Evolutionary conservation across 2,888 invertebrate species (phyloP).

Genomic region (Troglohyphantes excavatus): DNA sequence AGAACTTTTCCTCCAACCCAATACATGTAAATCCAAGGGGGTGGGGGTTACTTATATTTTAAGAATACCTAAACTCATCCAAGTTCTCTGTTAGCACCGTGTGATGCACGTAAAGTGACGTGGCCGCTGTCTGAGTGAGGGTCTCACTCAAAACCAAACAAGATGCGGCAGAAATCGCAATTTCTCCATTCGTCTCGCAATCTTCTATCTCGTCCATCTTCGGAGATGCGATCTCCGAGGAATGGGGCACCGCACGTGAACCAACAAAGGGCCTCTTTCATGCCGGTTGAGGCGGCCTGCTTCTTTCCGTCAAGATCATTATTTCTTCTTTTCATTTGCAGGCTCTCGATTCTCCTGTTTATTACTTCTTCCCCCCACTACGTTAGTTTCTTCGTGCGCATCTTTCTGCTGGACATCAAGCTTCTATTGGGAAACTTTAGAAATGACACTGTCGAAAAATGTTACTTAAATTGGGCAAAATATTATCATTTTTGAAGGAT

Average conservation of each 20-base stretch:
- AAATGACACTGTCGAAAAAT: too few relatives aligned
- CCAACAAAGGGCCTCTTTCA: conserved; percentile 43
- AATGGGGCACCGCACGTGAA: background rate
- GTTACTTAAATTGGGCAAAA: too few relatives aligned
- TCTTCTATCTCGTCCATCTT: conserved; percentile 20
- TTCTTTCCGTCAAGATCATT: background rate
- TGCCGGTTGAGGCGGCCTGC: background rate
- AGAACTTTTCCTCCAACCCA: too few relatives aligned
- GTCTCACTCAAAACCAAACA: background rate
- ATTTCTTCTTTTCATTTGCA: conserved; percentile 2
- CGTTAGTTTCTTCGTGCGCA: too few relatives aligned
- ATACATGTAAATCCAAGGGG: too few relatives aligned
- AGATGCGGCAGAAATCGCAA: background rate
- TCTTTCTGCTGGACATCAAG: too few relatives aligned
- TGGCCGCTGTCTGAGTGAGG: background rate
- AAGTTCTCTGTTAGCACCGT: background rate
- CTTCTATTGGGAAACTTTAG: too few relatives aligned
- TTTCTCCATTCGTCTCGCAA: conserved; percentile 19
- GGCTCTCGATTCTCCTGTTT: background rate
- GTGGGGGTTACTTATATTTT: too few relatives aligned
- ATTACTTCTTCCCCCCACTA: too few relatives aligned
- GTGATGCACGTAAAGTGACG: background rate
- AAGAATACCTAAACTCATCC: background rate
- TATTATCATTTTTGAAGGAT: too few relatives aligned
- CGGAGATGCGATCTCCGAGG: conserved; percentile 21